Conservation (phyloP, 2,797 vertebrate species). For the Cossypha heuglini region DNA sequence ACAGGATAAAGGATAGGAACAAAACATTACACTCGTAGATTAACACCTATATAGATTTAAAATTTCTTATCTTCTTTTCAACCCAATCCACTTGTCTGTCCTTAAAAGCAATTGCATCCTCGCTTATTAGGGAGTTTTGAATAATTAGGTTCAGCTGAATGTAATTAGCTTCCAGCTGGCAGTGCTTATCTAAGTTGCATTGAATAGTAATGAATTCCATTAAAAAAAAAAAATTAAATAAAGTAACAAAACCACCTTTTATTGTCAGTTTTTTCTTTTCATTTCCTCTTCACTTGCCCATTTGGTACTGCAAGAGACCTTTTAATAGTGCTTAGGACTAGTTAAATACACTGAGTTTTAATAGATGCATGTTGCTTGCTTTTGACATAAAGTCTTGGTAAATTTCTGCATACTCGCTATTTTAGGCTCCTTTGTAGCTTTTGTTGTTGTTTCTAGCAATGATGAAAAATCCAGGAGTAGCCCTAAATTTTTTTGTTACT, state of each 20-base stretch:
- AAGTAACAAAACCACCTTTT: not conserved
- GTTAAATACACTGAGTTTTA: not conserved
- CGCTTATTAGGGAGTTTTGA: not conserved
- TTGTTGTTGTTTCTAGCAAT: not conserved
- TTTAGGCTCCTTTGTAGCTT: not conserved
- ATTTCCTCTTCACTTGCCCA: not conserved
- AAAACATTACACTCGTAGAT: not conserved
- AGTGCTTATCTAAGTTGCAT: not conserved
- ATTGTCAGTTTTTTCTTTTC: not conserved
- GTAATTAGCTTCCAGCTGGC: conserved; percentile 32
- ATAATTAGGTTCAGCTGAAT: conserved; percentile 34
- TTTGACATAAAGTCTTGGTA: not conserved
- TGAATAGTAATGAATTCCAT: not conserved
- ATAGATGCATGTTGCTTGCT: not conserved
- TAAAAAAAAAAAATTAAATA: not conserved
- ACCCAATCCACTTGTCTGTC: not conserved
- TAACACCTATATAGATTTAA: not conserved
- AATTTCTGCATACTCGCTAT: fast-evolving
- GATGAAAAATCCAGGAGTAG: not conserved
- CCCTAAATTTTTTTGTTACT: not conserved
- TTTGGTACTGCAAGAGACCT: not conserved
- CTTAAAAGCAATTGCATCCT: not conserved
- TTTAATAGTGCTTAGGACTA: not conserved
- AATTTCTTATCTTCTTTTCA: not conserved
- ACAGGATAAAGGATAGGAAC: not conserved